Evolutionary conservation across 2,888 invertebrate species (phyloP).

Genomic region (Pelosia muscerda): DNA sequence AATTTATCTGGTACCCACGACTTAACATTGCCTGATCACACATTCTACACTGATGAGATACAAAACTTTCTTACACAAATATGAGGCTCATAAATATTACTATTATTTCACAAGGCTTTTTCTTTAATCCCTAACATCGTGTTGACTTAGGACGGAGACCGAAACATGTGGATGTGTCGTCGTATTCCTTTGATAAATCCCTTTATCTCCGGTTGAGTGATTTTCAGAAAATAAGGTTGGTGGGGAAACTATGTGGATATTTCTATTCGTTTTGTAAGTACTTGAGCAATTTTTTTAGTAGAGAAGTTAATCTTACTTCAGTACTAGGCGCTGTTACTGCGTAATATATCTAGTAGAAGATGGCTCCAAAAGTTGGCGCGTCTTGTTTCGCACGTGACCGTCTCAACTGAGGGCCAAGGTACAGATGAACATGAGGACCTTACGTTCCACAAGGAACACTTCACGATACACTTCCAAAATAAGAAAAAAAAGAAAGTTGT

Average conservation of each 20-base stretch:
- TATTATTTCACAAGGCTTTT: not conserved
- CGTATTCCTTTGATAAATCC: constrained; percentile 2
- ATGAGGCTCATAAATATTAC: constrained; percentile 1
- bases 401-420: too few species aligned
- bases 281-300: too few species aligned
- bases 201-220: not conserved
- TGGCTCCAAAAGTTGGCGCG: too few species aligned
- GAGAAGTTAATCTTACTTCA: too few species aligned
- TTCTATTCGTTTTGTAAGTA: too few species aligned
- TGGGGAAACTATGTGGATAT: not conserved
- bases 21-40: not conserved
- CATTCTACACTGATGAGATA: not conserved
- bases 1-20: not conserved
- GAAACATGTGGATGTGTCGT: not conserved
- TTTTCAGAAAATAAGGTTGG: not conserved
- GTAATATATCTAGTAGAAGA: too few species aligned
- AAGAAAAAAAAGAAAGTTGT: too few species aligned
- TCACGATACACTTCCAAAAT: too few species aligned
- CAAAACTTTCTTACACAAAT: not conserved
- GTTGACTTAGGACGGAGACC: not conserved
- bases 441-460: too few species aligned
- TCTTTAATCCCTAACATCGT: not conserved
- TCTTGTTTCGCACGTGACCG: too few species aligned
- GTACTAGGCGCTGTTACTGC: too few species aligned
- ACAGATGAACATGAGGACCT: too few species aligned